Percentiles rank a stretch among this genome's conserved stretches.
phyloP scores from a whole-genome alignment of 2,797 vertebrate genomes.

The Diplodus sargus region DNA sequence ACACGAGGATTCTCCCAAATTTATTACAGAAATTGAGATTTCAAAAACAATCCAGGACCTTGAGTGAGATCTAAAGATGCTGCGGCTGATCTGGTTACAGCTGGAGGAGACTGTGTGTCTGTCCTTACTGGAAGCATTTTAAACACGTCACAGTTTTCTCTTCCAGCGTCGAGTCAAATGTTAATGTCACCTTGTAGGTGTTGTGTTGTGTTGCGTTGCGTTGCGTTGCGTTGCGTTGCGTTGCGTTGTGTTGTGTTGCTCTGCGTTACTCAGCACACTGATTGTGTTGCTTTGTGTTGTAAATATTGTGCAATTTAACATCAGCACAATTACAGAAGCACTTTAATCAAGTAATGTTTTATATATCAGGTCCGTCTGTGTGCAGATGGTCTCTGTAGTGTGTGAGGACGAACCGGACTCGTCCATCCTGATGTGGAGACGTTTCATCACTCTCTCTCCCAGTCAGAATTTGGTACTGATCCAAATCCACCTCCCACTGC shows the following conservation, averaged over 20 bases:
- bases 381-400: neutral
- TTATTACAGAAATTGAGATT: slow-evolving; percentile 7
- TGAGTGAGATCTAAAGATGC: neutral
- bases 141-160: too few species aligned
- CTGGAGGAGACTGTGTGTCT: neutral
- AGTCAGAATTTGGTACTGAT: slow-evolving; percentile 28
- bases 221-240: too few species aligned
- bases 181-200: neutral
- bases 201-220: neutral
- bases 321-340: slow-evolving; percentile 32
- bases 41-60: neutral
- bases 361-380: slow-evolving; percentile 9
- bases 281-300: slow-evolving; percentile 44
- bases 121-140: neutral
- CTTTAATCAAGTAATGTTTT: slow-evolving; percentile 35
- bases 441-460: neutral
- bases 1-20: slow-evolving; percentile 20
- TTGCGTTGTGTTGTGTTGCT: neutral
- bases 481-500: slow-evolving; percentile 17
- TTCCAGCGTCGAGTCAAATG: neutral
- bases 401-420: neutral
- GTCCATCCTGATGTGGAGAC: neutral
- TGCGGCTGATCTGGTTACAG: neutral
- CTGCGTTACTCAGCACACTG: slow-evolving; percentile 8
- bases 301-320: slow-evolving; percentile 44